Evolutionary conservation across 2,797 vertebrate genomes (phyloP).

Genomic region (Lophotriccus pileatus): DNA sequence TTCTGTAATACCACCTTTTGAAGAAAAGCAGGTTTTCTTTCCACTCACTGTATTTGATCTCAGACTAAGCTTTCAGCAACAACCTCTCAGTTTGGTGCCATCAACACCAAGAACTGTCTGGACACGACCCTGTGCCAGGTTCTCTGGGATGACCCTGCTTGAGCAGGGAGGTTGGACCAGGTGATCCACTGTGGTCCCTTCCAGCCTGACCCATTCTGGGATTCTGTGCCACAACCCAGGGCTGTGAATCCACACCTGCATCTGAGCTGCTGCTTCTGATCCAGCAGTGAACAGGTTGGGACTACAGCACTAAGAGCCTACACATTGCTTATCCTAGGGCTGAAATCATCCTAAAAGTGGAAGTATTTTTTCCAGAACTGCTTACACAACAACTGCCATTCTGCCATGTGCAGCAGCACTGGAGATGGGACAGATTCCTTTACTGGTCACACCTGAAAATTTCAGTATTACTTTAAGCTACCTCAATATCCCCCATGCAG

Average conservation of each 20-base stretch:
- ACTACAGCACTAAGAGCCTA: neutral
- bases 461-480: neutral
- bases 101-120: neutral
- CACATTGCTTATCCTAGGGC: neutral
- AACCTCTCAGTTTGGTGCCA: neutral
- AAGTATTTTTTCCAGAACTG: neutral
- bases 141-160: neutral
- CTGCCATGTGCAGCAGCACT: accelerated
- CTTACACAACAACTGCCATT: neutral
- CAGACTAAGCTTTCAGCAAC: neutral
- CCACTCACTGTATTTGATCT: neutral
- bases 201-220: neutral
- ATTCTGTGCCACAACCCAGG: neutral
- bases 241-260: neutral
- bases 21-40: neutral
- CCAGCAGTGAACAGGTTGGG: neutral
- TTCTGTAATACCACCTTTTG: neutral
- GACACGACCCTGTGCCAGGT: neutral
- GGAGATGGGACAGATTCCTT: neutral
- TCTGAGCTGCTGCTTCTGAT: neutral
- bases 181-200: neutral
- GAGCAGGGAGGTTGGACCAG: neutral
- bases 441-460: neutral
- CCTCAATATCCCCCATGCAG: neutral
- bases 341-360: neutral